phyloP scores from a whole-genome alignment of 2,113 vertebrate species.

The Trachemys scripta region DNA sequence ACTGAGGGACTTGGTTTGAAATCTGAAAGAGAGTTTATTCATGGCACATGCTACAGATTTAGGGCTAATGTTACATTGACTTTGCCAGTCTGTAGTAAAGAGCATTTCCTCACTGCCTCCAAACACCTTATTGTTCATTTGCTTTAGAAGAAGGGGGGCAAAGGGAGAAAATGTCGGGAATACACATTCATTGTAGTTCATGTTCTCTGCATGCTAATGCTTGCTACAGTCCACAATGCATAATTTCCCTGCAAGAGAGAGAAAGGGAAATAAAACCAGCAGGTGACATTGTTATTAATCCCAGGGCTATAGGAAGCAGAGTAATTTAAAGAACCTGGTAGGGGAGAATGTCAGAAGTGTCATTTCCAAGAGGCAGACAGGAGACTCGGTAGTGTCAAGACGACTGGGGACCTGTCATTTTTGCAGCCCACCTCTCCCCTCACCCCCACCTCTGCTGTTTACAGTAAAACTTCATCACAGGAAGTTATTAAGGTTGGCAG shows the following conservation, averaged over 20 bases:
- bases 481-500: constrained; percentile 71
- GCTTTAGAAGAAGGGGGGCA: not conserved
- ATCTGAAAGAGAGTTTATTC: not conserved
- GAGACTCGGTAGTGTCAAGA: not conserved
- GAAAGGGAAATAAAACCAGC: constrained; percentile 20
- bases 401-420: not conserved
- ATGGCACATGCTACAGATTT: not conserved
- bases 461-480: constrained; percentile 69
- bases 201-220: not conserved
- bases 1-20: not conserved
- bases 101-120: not conserved
- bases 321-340: not conserved
- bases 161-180: not conserved
- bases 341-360: not conserved
- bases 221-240: not conserved
- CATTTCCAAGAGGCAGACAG: constrained; percentile 27
- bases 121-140: not conserved
- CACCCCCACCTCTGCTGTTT: constrained; percentile 18
- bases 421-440: not conserved
- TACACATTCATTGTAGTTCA: not conserved
- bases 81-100: not conserved
- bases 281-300: constrained; percentile 41
- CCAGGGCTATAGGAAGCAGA: not conserved
- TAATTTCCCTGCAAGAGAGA: not conserved
- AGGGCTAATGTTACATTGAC: not conserved